Conservation (phyloP, 2,113 vertebrate species). For the Neodontobutis hainanensis region DNA sequence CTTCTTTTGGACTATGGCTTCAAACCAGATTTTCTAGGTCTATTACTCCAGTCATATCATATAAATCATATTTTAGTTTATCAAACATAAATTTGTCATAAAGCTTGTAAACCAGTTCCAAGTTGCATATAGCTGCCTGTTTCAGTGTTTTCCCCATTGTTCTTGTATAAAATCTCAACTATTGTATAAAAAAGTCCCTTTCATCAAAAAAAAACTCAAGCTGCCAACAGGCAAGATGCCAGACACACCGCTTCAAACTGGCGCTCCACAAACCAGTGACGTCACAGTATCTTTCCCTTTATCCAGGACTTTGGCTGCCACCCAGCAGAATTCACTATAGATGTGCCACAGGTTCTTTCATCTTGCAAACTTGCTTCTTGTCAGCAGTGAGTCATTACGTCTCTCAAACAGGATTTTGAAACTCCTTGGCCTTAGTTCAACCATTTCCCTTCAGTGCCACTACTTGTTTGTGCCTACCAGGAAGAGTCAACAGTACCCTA, state of each 20-base stretch:
- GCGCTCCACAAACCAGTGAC: neutral
- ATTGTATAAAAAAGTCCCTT: conserved; percentile 6
- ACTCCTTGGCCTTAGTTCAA: conserved; percentile 31
- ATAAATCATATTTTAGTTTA: too few relatives aligned
- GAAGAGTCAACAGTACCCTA: conserved; percentile 50
- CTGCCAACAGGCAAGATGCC: conserved; percentile 8
- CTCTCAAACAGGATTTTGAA: conserved; percentile 31
- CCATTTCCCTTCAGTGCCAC: conserved; percentile 19
- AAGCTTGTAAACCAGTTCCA: neutral
- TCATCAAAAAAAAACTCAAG: neutral
- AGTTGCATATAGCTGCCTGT: neutral
- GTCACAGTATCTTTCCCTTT: neutral
- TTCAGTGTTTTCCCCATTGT: neutral
- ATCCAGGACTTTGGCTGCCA: neutral
- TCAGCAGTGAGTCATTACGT: conserved; percentile 11
- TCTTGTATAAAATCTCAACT: neutral
- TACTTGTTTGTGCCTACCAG: conserved; percentile 51
- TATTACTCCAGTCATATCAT: too few relatives aligned
- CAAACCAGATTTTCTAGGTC: too few relatives aligned
- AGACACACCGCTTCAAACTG: neutral
- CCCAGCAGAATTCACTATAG: neutral
- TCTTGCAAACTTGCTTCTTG: conserved; percentile 16
- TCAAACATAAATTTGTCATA: too few relatives aligned
- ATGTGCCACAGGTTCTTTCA: conserved; percentile 2
- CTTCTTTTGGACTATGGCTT: too few relatives aligned